Percentiles rank a stretch among this genome's conserved stretches.
Evolutionary conservation across 2,888 invertebrate species (phyloP).

Genomic region (Chloroclystis v-ata): DNA sequence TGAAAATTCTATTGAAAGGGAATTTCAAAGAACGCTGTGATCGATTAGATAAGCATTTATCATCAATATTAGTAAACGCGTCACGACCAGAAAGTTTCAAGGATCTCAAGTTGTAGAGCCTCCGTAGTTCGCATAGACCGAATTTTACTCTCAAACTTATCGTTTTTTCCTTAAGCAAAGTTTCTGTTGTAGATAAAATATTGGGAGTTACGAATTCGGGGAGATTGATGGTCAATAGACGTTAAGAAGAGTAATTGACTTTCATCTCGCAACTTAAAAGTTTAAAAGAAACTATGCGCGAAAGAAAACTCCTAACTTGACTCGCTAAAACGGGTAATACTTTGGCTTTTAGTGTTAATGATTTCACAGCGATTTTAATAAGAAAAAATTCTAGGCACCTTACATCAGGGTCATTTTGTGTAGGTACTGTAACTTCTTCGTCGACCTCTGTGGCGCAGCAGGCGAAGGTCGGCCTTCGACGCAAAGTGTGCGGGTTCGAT

Average conservation of each 20-base stretch:
- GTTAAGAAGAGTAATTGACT: conserved; percentile 21
- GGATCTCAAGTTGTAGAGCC: conserved; percentile 20
- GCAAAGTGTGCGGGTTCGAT: no score
- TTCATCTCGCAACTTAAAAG: conserved; percentile 1
- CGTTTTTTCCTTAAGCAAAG: conserved; percentile 14
- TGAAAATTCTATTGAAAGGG: no score
- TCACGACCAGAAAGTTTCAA: conserved; percentile 18
- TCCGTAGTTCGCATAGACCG: conserved; percentile 21
- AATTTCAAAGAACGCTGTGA: no score
- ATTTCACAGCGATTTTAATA: no score
- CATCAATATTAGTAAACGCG: conserved; percentile 21
- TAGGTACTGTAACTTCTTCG: no score
- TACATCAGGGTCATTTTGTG: no score
- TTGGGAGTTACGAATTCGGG: conserved; percentile 10
- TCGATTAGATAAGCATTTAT: conserved; percentile 15
- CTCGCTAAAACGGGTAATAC: no score
- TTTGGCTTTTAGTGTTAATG: no score
- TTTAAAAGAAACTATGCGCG: background rate
- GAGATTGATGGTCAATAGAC: conserved; percentile 27
- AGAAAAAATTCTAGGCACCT: no score
- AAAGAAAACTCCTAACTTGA: no score
- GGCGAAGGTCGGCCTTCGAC: no score
- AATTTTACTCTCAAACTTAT: conserved; percentile 22
- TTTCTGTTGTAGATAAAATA: conserved; percentile 21
- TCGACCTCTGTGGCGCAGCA: no score